Base-by-base conservation (phyloP, 2,113 vertebrate genomes). In the Syngnathoides biaculeatus region DNA sequence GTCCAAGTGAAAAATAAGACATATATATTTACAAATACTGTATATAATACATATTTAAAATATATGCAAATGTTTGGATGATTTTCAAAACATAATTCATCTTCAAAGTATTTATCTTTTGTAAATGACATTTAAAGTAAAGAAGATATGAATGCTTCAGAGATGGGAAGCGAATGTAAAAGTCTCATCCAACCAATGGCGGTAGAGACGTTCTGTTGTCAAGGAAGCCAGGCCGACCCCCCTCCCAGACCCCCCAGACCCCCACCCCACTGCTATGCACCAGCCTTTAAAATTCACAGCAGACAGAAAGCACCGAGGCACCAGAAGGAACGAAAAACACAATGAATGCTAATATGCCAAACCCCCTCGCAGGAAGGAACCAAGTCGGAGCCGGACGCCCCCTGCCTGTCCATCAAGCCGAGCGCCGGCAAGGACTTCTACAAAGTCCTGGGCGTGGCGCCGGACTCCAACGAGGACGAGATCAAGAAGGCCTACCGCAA, bases 401-500 rank as follows among this genome's bases (percentile, higher is more conserved):
- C 90, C 55, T 88, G 83, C 40, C 83, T 86, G 57, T 71, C 91
- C 61, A 79, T 88, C 65, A 90, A 90, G 64, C 92, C 95, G 66
- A 89, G 22, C 12, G 60, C 94, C 81, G 95, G 96, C 65, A 94
- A 98, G 84, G 96, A 99, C 83, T 98, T 96, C 78, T 99, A 99
- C 88, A 95, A 95, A 87, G 93, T 96, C 82, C 85, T 99, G 83
- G 96, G 95, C 2, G 95, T 98, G 85, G 82, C 92, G 2, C 90
- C 91, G 0, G 93, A 95, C 0, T 96, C 97, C 84, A 97, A 95
- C 0, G 97, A 99, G 24, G 97, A 99, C 58, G 97, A 99, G 86
- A 95, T 99, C 90, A 98, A 98, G 88, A 96, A 94, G 84, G 97
- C 96, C 48, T 99, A 99, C 79, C 92, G 96, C 81, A 97, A 96